phyloP scores from a whole-genome alignment of 2,113 vertebrate species.

The Pelobates fuscus region DNA sequence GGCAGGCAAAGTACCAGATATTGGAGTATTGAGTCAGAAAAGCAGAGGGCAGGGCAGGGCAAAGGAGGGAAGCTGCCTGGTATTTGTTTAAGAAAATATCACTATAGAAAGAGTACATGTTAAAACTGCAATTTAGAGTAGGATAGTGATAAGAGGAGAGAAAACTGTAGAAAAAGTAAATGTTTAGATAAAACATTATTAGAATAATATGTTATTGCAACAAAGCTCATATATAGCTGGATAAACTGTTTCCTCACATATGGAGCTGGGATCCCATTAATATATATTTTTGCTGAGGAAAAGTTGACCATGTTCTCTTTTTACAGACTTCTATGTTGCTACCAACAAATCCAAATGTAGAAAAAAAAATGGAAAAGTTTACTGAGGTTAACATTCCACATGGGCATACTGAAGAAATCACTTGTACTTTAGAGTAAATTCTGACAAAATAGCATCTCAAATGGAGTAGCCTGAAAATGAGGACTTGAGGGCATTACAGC shows the following conservation, averaged over 20 bases:
- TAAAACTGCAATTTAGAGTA: no score
- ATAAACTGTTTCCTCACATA: background rate
- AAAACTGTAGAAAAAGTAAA: no score
- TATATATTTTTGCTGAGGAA: background rate
- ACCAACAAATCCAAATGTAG: background rate
- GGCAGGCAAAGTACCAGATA: no score
- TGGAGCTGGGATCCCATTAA: background rate
- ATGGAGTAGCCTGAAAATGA: background rate
- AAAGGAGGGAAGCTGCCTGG: no score
- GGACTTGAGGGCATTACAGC: background rate
- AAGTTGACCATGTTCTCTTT: background rate
- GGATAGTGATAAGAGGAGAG: no score
- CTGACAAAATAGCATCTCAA: conserved; percentile 4
- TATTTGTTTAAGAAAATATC: no score
- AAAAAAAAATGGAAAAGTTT: background rate
- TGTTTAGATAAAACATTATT: no score
- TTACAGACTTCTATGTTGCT: background rate
- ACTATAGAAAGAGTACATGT: no score
- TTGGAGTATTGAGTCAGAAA: no score
- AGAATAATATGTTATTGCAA: no score
- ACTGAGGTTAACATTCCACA: conserved; percentile 1
- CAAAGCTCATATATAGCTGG: no score
- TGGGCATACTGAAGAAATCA: background rate
- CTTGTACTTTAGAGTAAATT: conserved; percentile 9
- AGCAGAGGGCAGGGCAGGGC: no score